Evolutionary conservation across 2,113 vertebrate genomes (phyloP).

Genomic region (Cephalopholis sonnerati): DNA sequence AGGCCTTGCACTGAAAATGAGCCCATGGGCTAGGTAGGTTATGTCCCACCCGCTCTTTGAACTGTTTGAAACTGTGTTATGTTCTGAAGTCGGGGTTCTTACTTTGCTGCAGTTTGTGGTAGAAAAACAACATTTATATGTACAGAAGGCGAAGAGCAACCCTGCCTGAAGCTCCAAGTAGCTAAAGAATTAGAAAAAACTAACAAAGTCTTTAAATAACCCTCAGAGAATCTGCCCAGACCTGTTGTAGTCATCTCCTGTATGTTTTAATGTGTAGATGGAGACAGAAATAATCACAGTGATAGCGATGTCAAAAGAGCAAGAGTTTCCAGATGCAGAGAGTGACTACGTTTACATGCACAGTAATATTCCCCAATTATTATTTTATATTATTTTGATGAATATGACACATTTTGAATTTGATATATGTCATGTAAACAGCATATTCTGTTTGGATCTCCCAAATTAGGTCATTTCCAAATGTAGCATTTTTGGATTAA

Average conservation of each 20-base stretch:
- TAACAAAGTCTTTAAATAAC: background rate
- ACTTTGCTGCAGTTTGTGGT: background rate
- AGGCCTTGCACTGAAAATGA: conserved; percentile 98
- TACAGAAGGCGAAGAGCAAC: background rate
- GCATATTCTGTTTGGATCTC: too few species aligned
- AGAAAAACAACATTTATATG: background rate
- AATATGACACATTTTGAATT: too few species aligned
- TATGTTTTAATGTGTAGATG: background rate
- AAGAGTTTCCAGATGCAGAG: too few species aligned
- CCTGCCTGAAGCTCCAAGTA: background rate
- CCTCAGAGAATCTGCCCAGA: background rate
- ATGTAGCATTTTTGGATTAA: too few species aligned
- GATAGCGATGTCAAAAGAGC: too few species aligned
- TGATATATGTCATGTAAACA: too few species aligned
- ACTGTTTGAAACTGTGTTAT: background rate
- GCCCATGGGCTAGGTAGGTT: conserved; percentile 95
- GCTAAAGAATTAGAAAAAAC: background rate
- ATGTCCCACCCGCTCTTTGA: background rate
- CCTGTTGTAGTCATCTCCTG: background rate
- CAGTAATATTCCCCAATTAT: too few species aligned
- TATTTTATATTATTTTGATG: too few species aligned
- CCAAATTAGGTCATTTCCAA: too few species aligned
- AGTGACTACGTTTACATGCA: too few species aligned
- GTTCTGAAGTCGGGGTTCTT: background rate
- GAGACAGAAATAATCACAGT: too few species aligned